Conservation (phyloP, 2,113 vertebrate genomes). For the Calyptomena viridis region DNA sequence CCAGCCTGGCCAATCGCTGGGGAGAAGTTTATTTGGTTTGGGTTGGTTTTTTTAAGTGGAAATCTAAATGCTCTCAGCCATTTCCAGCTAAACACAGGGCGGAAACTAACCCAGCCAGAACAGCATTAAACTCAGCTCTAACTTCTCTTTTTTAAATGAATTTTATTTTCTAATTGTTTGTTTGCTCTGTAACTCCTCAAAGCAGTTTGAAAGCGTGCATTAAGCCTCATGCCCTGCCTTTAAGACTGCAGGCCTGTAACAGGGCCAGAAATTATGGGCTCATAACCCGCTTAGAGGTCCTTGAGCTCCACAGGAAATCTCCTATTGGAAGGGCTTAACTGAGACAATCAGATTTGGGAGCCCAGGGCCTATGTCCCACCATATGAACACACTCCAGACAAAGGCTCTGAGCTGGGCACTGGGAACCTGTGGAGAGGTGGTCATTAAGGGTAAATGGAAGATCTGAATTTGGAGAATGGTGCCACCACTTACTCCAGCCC, state of each 20-base stretch:
- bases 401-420: not conserved
- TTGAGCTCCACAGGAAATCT: constrained; percentile 49
- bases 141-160: not conserved
- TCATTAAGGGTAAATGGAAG: not conserved
- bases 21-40: not conserved
- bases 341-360: not conserved
- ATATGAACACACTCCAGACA: not conserved
- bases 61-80: not conserved
- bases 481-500: not conserved
- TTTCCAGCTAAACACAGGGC: not conserved
- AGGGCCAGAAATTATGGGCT: not conserved
- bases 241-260: not conserved
- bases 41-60: not conserved
- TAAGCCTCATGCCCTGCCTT: not conserved
- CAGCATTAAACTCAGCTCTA: not conserved
- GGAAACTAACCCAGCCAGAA: not conserved
- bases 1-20: not conserved
- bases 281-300: constrained; percentile 1
- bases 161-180: not conserved
- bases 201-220: not conserved
- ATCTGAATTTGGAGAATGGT: not conserved
- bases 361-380: not conserved
- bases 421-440: not conserved
- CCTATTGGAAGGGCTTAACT: not conserved
- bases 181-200: not conserved